phyloP scores from a whole-genome alignment of 2,113 vertebrate species.

The Mobula birostris region DNA sequence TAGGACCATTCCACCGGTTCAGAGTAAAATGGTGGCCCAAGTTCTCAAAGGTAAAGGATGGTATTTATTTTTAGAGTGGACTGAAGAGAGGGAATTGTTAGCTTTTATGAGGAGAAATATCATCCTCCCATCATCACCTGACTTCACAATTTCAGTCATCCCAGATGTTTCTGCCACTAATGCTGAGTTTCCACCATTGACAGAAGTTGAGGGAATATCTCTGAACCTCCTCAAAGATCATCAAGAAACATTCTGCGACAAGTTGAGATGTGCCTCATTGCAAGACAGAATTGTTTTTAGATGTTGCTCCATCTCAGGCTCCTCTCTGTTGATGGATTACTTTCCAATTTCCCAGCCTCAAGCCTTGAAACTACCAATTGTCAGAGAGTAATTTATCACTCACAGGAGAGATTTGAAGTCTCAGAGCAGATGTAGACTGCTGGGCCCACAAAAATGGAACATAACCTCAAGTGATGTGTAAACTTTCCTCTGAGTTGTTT shows the following conservation, averaged over 20 bases:
- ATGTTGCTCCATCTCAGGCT: background rate
- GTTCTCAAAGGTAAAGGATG: background rate
- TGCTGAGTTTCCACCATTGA: background rate
- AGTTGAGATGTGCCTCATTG: background rate
- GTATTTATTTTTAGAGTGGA: background rate
- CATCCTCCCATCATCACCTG: background rate
- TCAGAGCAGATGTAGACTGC: conserved; percentile 11
- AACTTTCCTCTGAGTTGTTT: background rate
- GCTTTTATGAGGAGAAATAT: background rate
- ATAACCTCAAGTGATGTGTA: background rate
- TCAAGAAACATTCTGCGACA: background rate
- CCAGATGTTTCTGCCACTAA: background rate
- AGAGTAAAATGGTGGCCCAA: background rate
- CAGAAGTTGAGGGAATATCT: background rate
- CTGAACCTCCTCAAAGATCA: background rate
- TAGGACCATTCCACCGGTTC: background rate
- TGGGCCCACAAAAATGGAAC: conserved; percentile 9
- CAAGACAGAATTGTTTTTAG: background rate
- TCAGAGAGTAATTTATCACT: background rate
- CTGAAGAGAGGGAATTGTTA: too few species aligned
- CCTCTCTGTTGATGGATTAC: background rate
- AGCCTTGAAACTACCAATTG: conserved; percentile 28
- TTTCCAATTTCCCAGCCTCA: conserved; percentile 6
- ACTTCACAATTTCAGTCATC: background rate
- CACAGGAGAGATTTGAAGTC: conserved; percentile 18